Evolutionary conservation across 2,113 vertebrate genomes (phyloP).

Genomic region (Ranitomeya imitator): DNA sequence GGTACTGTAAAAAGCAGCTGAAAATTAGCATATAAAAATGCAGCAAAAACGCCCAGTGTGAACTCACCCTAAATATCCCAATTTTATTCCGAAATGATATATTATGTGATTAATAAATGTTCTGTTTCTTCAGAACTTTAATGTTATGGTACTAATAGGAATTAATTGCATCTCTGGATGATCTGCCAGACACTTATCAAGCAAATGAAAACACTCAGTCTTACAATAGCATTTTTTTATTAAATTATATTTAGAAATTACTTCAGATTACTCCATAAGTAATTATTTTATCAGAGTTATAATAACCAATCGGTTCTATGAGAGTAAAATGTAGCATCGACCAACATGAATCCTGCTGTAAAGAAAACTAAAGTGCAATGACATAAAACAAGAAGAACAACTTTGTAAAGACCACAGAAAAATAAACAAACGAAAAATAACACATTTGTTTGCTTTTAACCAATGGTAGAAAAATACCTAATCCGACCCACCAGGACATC

Average conservation of each 20-base stretch:
- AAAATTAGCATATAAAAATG: too few species aligned
- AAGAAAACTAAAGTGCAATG: conserved; percentile 41
- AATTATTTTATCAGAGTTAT: conserved; percentile 14
- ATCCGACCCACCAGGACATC: background rate
- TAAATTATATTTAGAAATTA: conserved; percentile 47
- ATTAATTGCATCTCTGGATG: too few species aligned
- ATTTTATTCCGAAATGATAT: too few species aligned
- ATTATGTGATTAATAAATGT: too few species aligned
- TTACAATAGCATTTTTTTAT: conserved; percentile 9
- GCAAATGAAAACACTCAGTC: background rate
- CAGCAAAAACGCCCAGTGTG: too few species aligned
- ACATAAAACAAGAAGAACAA: conserved; percentile 14
- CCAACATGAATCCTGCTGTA: conserved; percentile 7
- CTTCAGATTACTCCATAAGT: background rate
- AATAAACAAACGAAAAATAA: background rate
- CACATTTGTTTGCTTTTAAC: background rate
- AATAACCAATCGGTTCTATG: conserved; percentile 28
- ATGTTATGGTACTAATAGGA: too few species aligned
- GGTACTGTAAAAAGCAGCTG: too few species aligned
- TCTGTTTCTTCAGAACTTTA: too few species aligned
- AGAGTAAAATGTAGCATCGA: conserved; percentile 15
- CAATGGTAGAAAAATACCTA: conserved; percentile 19
- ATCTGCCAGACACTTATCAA: background rate
- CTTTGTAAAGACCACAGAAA: background rate
- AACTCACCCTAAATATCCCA: too few species aligned